Evolutionary conservation across 2,797 vertebrate species (phyloP).

Genomic region (Dryobates pubescens): DNA sequence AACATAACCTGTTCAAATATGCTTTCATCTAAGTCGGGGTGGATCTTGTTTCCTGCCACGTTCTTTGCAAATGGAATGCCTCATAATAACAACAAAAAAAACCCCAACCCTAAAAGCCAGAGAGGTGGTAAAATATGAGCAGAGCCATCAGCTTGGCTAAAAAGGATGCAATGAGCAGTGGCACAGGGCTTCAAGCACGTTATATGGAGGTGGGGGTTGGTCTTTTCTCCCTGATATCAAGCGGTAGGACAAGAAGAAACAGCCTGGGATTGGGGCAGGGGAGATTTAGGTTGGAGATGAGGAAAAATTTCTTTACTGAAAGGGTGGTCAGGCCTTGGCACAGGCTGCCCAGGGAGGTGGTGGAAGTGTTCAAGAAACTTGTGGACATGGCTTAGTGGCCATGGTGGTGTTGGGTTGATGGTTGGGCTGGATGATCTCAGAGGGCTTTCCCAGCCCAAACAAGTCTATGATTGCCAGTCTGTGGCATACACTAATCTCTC

Average conservation of each 20-base stretch:
- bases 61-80: neutral
- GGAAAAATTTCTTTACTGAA: too few relatives aligned
- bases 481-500: neutral
- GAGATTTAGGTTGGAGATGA: too few relatives aligned
- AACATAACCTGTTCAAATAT: slow-evolving; percentile 29
- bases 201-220: neutral
- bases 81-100: neutral
- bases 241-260: too few relatives aligned
- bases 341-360: too few relatives aligned
- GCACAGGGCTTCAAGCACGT: neutral
- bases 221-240: too few relatives aligned
- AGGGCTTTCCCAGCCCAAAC: too few relatives aligned
- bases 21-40: neutral
- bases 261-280: too few relatives aligned
- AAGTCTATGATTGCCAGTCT: neutral
- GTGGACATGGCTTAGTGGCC: too few relatives aligned
- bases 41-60: neutral
- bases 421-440: too few relatives aligned
- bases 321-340: too few relatives aligned
- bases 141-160: neutral
- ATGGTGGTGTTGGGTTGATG: too few relatives aligned
- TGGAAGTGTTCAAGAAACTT: too few relatives aligned
- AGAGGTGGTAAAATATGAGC: neutral
- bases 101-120: neutral
- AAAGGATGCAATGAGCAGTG: neutral